Conservation (phyloP, 2,888 invertebrate species). For the Andrena dorsata region DNA sequence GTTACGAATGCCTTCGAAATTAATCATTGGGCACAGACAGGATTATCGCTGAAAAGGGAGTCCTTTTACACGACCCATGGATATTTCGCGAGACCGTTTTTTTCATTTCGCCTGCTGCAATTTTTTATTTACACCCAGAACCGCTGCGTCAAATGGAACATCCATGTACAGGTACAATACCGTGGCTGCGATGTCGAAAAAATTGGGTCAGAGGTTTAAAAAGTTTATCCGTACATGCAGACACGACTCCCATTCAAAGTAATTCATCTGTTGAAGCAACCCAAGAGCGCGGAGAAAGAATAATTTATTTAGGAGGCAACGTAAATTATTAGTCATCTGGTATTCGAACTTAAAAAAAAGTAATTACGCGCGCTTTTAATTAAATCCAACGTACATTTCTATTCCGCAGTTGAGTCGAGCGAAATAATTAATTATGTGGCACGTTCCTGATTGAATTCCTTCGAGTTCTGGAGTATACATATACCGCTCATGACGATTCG, state of each 20-base stretch:
- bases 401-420: neutral
- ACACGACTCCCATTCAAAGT: neutral
- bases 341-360: neutral
- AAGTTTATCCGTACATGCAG: neutral
- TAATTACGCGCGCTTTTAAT: neutral
- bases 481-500: neutral
- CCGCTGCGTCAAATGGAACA: neutral
- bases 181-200: neutral
- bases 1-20: neutral
- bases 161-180: slow-evolving; percentile 6
- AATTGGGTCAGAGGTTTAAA: slow-evolving; percentile 10
- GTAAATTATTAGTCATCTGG: neutral
- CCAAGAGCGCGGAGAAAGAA: too few species aligned
- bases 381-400: neutral
- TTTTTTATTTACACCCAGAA: neutral
- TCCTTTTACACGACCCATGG: slow-evolving; percentile 5
- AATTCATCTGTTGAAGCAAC: neutral
- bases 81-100: neutral
- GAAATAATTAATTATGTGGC: slow-evolving; percentile 1
- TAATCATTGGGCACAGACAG: neutral
- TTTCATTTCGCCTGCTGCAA: neutral
- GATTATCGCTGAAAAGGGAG: neutral
- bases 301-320: too few species aligned
- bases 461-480: neutral
- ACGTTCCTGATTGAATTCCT: neutral